These are phyloP conservation scores for Hirtodrosophila trivittata DNA, from an alignment of 2,888 invertebrate genomes.

Conservation along the genomic window DNA sequence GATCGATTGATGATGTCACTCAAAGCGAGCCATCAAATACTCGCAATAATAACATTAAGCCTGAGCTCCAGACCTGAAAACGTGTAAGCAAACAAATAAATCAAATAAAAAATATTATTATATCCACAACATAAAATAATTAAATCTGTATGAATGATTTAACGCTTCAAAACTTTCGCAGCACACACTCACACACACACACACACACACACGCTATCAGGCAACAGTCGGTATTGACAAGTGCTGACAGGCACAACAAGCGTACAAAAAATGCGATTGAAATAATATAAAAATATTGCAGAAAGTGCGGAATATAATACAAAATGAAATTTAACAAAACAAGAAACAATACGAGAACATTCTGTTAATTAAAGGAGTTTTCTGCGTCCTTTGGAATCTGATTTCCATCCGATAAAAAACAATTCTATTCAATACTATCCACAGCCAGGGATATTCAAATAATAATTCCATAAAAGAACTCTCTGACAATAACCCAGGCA, in stretches of 20 bases:
- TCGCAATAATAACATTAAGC: conserved; percentile 51
- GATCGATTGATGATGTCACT: conserved; percentile 72
- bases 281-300: conserved; percentile 39
- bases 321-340: background rate
- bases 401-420: too few relatives aligned
- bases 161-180: conserved; percentile 68
- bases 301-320: conserved; percentile 30
- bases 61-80: conserved; percentile 35
- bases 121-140: conserved; percentile 75
- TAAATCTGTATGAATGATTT: conserved; percentile 80
- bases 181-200: conserved; percentile 3
- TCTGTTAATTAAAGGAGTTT: too few relatives aligned
- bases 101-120: conserved; percentile 68
- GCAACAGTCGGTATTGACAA: conserved; percentile 69
- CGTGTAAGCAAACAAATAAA: conserved; percentile 72
- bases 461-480: too few relatives aligned
- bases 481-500: too few relatives aligned
- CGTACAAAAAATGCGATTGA: conserved; percentile 32
- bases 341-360: too few relatives aligned
- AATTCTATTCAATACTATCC: too few relatives aligned
- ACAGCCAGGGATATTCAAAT: too few relatives aligned
- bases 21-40: conserved; percentile 53
- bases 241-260: conserved; percentile 60
- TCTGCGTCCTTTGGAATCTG: too few relatives aligned
- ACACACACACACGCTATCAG: conserved; percentile 6